Percentiles rank a stretch among this genome's conserved stretches.
Conservation (phyloP, 2,888 invertebrate genomes). For the Pasiphila rectangulata region DNA sequence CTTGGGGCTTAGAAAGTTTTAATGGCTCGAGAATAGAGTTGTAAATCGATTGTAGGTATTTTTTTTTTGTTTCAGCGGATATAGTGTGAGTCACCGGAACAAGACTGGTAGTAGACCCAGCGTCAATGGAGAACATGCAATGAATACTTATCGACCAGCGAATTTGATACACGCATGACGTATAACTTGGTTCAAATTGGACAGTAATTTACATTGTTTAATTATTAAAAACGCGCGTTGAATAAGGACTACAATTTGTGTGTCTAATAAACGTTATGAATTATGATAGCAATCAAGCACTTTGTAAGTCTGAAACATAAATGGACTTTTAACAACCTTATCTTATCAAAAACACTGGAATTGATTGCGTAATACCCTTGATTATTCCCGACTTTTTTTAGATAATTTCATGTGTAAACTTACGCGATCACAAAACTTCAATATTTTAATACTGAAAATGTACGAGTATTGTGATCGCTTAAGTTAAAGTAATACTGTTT, state of each 20-base stretch:
- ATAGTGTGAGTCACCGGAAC: slow-evolving; percentile 69
- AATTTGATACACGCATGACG: slow-evolving; percentile 34
- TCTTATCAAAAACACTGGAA: too few species aligned
- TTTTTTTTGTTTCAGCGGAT: slow-evolving; percentile 43
- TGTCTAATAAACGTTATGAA: too few species aligned
- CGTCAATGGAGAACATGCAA: slow-evolving; percentile 43
- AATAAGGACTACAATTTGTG: slow-evolving; percentile 19
- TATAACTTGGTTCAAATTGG: slow-evolving; percentile 28
- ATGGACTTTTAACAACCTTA: too few species aligned
- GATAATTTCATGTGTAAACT: too few species aligned
- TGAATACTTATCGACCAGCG: slow-evolving; percentile 58
- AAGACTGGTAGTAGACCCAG: slow-evolving; percentile 60
- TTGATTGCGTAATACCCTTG: too few species aligned
- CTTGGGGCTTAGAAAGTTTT: slow-evolving; percentile 2
- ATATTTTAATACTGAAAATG: not conserved
- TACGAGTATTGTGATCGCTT: not conserved
- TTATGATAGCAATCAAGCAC: too few species aligned
- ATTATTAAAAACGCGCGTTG: slow-evolving; percentile 34
- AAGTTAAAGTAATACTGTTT: not conserved
- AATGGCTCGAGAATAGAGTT: slow-evolving; percentile 17
- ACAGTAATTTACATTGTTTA: slow-evolving; percentile 42
- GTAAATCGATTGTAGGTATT: slow-evolving; percentile 11
- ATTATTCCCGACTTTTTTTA: too few species aligned
- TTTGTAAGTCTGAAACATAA: too few species aligned
- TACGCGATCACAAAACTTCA: too few species aligned